Conservation (phyloP, 2,888 invertebrate genomes). For the Agrotis segetum region DNA sequence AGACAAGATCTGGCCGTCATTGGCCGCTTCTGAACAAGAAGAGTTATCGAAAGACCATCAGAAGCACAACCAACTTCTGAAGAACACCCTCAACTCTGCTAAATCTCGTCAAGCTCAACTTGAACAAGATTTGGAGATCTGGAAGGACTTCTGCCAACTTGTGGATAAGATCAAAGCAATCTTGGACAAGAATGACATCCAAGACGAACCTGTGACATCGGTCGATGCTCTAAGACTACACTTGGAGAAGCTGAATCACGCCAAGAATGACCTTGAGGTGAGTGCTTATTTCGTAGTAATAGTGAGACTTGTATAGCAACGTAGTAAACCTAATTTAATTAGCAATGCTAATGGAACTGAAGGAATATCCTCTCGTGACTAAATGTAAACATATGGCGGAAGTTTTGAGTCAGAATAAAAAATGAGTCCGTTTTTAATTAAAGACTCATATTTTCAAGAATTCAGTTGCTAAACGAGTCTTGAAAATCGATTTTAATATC, state of each 20-base stretch:
- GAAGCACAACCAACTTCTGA: slow-evolving; percentile 94
- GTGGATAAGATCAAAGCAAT: slow-evolving; percentile 95
- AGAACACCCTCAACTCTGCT: slow-evolving; percentile 96
- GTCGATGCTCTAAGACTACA: slow-evolving; percentile 96
- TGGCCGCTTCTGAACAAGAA: slow-evolving; percentile 95
- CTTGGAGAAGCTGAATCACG: slow-evolving; percentile 95
- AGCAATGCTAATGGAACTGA: slow-evolving; percentile 21
- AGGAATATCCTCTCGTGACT: slow-evolving; percentile 18
- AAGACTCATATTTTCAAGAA: background rate
- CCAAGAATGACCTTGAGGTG: slow-evolving; percentile 94
- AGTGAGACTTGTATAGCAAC: slow-evolving; percentile 34
- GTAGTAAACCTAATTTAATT: slow-evolving; percentile 29
- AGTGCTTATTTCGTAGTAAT: slow-evolving; percentile 75
- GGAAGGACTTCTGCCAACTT: slow-evolving; percentile 95
- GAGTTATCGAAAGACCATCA: slow-evolving; percentile 95
- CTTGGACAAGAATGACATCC: slow-evolving; percentile 94
- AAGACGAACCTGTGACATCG: slow-evolving; percentile 95
- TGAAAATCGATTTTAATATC: background rate
- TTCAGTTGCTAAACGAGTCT: slow-evolving; percentile 17
- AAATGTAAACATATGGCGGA: background rate
- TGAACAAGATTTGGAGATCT: slow-evolving; percentile 95
- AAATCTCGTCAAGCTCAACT: slow-evolving; percentile 95
- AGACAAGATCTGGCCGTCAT: slow-evolving; percentile 97
- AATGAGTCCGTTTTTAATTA: background rate
- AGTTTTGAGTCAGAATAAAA: background rate